Base-by-base conservation (phyloP, 2,797 vertebrate species). In the Ctenopoma multispine region DNA sequence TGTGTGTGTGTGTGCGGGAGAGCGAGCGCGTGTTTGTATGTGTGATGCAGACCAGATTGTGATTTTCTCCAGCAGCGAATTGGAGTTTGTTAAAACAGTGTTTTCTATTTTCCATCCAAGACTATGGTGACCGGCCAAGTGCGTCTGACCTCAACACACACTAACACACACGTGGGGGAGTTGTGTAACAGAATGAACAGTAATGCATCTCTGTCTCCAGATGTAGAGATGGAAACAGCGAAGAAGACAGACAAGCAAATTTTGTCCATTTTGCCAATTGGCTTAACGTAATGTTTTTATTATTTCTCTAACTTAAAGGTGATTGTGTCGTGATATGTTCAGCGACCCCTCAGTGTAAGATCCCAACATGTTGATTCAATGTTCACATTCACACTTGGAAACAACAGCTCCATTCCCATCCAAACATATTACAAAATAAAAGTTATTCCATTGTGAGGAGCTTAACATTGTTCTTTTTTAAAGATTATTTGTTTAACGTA, bases 121-220 rank as follows among this genome's bases (percentile, higher is more conserved):
- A 59, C 44, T n/a, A 48, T 29, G 18, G 38, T 63, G 43, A 72
- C 69, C 64, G 38, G 83, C 87, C 85, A 87, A 85, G 67, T 51
- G 65, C 72, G 34, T 85, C 34, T 72, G 68, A 81, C 79, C 72
- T 68, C n/a, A 44, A 56, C 44, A 61, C 31, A 50, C 47, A 49
- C 27, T 34, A 13, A 74, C 40, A 36, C 60, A 69, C 47, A 67
- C 47, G 50, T 41, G 0, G 10, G 61, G 74, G 73, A 81, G 65
- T 87, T 87, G 83, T 81, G 85, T 51, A 85, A 80, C 56, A 40
- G 36, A 71, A 63, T 64, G 64, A 81, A 79, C 67, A 36, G 65
- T 51, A 66, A 74, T 75, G 71, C 17, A 55, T 72, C 78, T 69
- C 69, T 29, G 61, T 63, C 77, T 75, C 75, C 82, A 85, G 76